phyloP scores from a whole-genome alignment of 2,113 vertebrate genomes.

The Thomomys bottae region DNA sequence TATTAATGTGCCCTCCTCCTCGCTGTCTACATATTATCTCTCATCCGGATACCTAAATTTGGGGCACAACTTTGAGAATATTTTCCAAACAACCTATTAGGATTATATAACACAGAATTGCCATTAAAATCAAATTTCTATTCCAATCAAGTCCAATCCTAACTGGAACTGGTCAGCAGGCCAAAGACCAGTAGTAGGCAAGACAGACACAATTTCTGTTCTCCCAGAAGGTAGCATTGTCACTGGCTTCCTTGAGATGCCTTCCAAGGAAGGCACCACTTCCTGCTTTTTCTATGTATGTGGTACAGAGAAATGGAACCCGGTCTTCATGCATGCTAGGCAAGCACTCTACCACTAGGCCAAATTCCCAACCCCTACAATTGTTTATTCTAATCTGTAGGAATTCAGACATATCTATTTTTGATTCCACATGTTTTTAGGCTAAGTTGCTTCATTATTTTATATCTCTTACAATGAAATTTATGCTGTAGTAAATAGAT shows the following conservation, averaged over 20 bases:
- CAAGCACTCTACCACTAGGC: too few relatives aligned
- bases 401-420: neutral
- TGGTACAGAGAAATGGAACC: too few relatives aligned
- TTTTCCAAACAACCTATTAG: neutral
- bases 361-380: too few relatives aligned
- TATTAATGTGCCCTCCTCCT: too few relatives aligned
- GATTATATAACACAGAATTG: neutral
- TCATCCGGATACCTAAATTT: neutral
- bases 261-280: too few relatives aligned
- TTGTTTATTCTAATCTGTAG: too few relatives aligned
- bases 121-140: slow-evolving; percentile 30
- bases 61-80: neutral
- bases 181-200: neutral
- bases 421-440: neutral
- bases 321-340: too few relatives aligned
- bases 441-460: neutral
- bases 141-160: neutral
- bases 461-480: neutral
- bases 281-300: too few relatives aligned
- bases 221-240: neutral
- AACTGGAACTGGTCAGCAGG: neutral
- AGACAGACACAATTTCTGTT: neutral
- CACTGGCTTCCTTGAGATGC: neutral
- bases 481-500: neutral
- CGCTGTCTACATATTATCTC: too few relatives aligned